Conservation (phyloP, 2,888 invertebrate genomes). For the Philaethria dido region DNA sequence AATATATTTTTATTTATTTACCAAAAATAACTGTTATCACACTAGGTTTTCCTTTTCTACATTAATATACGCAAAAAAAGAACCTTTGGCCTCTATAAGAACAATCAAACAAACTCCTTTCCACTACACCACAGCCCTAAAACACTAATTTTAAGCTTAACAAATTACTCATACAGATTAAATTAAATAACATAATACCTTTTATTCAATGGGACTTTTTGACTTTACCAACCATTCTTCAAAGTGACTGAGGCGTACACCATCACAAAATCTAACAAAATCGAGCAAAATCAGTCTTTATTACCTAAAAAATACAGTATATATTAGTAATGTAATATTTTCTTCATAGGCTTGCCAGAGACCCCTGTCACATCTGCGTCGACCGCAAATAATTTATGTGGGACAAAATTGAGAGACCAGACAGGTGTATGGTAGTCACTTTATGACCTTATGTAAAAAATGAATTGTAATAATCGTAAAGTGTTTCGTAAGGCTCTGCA, state of each 20-base stretch:
- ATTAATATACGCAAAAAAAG: too few species aligned
- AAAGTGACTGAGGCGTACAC: conserved; percentile 26
- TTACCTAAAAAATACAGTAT: not conserved
- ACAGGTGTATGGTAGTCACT: conserved; percentile 33
- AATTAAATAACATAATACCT: conserved; percentile 1
- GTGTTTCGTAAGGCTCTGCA: not conserved
- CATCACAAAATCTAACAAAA: not conserved
- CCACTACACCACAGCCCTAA: not conserved
- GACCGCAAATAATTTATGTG: conserved; percentile 40
- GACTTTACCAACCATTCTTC: conserved; percentile 36
- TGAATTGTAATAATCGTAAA: conserved; percentile 10
- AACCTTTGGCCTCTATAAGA: too few species aligned
- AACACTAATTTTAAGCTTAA: not conserved
- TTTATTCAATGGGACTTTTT: conserved; percentile 26
- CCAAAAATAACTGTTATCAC: too few species aligned
- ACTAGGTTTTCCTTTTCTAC: too few species aligned
- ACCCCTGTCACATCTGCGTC: conserved; percentile 40
- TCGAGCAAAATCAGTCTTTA: conserved; percentile 7
- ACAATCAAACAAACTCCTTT: not conserved
- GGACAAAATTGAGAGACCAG: conserved; percentile 36
- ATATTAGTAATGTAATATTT: not conserved
- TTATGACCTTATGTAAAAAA: conserved; percentile 25
- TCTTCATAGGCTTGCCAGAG: conserved; percentile 10
- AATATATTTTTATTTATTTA: too few species aligned
- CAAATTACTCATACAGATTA: not conserved